phyloP scores from a whole-genome alignment of 2,797 vertebrate genomes.

The Anas flavirostris region DNA sequence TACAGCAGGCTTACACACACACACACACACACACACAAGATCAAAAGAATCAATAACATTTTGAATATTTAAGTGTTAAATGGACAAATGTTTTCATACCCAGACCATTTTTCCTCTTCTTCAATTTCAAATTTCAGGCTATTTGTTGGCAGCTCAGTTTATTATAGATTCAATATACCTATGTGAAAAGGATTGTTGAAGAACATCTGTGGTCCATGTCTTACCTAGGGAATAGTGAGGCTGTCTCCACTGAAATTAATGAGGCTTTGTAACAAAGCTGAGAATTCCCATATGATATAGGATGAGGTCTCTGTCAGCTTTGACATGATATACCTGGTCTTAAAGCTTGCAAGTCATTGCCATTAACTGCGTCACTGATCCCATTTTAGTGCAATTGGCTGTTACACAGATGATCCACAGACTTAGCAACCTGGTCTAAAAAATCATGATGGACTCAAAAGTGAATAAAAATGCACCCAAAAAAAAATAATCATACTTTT shows the following conservation, averaged over 20 bases:
- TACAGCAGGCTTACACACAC: neutral
- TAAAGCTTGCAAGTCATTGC: neutral
- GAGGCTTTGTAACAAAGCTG: conserved; percentile 26
- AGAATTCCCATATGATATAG: neutral
- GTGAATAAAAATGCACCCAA: neutral
- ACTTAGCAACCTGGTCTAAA: neutral
- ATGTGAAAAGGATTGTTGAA: neutral
- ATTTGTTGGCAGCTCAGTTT: neutral
- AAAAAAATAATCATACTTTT: neutral
- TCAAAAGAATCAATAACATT: neutral
- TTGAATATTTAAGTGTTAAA: neutral
- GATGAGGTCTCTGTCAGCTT: neutral
- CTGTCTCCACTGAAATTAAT: conserved; percentile 16
- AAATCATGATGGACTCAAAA: neutral
- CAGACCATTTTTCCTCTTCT: neutral
- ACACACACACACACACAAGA: too few relatives aligned
- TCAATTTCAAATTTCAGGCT: neutral
- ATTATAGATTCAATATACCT: neutral
- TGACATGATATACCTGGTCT: conserved; percentile 2
- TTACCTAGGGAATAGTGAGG: neutral
- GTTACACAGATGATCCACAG: neutral
- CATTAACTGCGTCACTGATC: conserved; percentile 13
- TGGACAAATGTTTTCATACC: neutral
- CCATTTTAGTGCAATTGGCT: neutral
- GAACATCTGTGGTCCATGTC: neutral